These are phyloP conservation scores for Haemorhous mexicanus DNA, from an alignment of 2,113 vertebrate genomes.

Conservation along the genomic window DNA sequence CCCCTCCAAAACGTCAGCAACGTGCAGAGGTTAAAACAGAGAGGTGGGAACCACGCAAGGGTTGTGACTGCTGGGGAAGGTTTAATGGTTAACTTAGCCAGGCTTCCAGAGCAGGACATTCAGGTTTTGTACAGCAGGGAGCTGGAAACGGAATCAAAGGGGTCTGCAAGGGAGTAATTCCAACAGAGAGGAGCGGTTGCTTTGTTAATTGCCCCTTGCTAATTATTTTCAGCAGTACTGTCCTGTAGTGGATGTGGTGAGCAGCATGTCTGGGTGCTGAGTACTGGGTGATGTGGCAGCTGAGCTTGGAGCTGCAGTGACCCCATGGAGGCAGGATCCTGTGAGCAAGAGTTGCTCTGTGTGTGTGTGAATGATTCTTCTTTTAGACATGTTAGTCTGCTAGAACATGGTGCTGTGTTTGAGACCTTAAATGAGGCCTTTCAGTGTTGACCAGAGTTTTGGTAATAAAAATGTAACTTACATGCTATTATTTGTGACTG, in stretches of 20 bases:
- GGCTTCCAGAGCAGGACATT: not conserved
- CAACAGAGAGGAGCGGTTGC: not conserved
- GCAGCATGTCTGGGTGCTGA: not conserved
- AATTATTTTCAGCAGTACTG: not conserved
- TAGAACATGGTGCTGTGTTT: not conserved
- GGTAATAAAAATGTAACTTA: slow-evolving; percentile 12
- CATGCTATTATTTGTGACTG: slow-evolving; percentile 18
- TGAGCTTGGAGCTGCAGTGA: not conserved
- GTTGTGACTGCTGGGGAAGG: not conserved
- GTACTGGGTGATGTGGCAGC: not conserved
- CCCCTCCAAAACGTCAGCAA: not conserved
- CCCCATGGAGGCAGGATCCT: not conserved
- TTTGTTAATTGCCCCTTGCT: not conserved
- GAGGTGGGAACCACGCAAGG: rapidly evolving
- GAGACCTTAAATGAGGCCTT: not conserved
- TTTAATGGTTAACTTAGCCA: not conserved
- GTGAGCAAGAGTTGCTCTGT: not conserved
- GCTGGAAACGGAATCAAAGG: not conserved
- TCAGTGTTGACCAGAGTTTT: slow-evolving; percentile 25
- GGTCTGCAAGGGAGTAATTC: not conserved
- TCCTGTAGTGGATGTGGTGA: not conserved
- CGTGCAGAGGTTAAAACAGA: not conserved
- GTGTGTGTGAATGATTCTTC: not conserved
- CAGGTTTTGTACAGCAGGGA: not conserved
- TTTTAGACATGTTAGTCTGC: not conserved